Percentiles rank a stretch among this genome's conserved stretches.
Evolutionary conservation across 2,113 vertebrate genomes (phyloP).

Genomic region (Anolis sagrei): DNA sequence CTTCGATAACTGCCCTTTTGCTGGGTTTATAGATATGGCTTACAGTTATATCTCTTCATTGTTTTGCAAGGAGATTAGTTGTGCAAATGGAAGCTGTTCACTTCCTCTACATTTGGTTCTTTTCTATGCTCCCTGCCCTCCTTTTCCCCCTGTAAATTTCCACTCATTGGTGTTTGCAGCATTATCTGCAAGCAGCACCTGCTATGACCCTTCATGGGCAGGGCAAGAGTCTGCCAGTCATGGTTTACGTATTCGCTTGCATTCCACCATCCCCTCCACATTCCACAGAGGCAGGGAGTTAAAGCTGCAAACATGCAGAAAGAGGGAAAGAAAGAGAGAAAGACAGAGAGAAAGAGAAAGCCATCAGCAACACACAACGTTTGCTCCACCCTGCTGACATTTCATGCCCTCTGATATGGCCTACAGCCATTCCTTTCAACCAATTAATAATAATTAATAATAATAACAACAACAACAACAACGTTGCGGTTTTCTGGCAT

Average conservation of each 20-base stretch:
- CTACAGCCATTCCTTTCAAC: background rate
- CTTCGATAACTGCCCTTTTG: too few species aligned
- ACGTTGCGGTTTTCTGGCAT: too few species aligned
- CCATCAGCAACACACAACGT: background rate
- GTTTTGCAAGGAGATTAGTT: slow-evolving; percentile 25
- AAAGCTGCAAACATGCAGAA: background rate
- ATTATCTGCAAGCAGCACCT: slow-evolving; percentile 21
- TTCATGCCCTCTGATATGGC: too few species aligned
- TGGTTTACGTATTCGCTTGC: slow-evolving; percentile 52
- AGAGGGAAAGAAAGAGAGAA: background rate
- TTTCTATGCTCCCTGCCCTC: too few species aligned
- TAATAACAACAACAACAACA: too few species aligned
- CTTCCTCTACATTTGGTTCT: slow-evolving; percentile 21
- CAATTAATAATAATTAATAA: too few species aligned
- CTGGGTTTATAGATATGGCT: background rate
- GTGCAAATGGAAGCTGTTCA: slow-evolving; percentile 55
- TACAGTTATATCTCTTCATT: slow-evolving; percentile 28
- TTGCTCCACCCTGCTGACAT: too few species aligned
- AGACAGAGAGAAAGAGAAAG: background rate
- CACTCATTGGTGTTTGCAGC: slow-evolving; percentile 47
- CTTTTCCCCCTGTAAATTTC: slow-evolving; percentile 61
- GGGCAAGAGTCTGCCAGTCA: slow-evolving; percentile 42
- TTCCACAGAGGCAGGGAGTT: background rate
- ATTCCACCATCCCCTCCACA: slow-evolving; percentile 26
- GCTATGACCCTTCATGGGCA: slow-evolving; percentile 57